Base-by-base conservation (phyloP, 2,888 invertebrate genomes). In the Phyllotreta cruciferae region DNA sequence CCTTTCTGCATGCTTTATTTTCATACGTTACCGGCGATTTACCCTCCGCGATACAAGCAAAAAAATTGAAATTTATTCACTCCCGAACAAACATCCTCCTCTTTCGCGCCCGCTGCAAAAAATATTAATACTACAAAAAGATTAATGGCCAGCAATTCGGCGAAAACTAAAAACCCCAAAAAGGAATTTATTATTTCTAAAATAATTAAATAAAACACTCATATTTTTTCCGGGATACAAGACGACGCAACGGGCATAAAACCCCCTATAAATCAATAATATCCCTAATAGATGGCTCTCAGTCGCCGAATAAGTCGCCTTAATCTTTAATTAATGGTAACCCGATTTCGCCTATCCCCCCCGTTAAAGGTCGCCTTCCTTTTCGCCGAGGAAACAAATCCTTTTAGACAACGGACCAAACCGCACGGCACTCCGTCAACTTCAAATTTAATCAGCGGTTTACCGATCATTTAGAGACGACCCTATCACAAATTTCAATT, bases 61-160 rank as follows among this genome's bases (percentile, higher is more conserved):
- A 63, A 63, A 63, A 60, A 60, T 63, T 58, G 60, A 63, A 63
- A 60, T 63, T 60, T 58, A 60, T 63, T 50, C 60, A 55, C 60
- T 52, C 45, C 47, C 34, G 39, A 58, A 47, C 34, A 44, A 58
- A 47, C 60, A 55, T 50, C 49, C 58, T 55, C n/a, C 56, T 56
- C 39, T 50, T 24, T 24, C 24, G 24, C 24, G 24, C 24, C 24
- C 24, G 24, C 50, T 7, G 41, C 47, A 64, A 64, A 66, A 69
- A 67, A 70, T 66, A 70, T 68, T 70, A 70, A 68, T 68, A 68
- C 64, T 24, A 24, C 4, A 24, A 56, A 63, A 67, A 69, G 69
- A 69, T 69, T 68, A 70, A 70, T 69, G 67, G 66, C 68, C 63
- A 67, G 67, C 63, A 63, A 69, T 64, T 66, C 56, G 62, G n/a